Evolutionary conservation across 2,888 invertebrate genomes (phyloP), one percentile per base, ranked within the genome.

Genomic region (Noctua comes): DNA sequence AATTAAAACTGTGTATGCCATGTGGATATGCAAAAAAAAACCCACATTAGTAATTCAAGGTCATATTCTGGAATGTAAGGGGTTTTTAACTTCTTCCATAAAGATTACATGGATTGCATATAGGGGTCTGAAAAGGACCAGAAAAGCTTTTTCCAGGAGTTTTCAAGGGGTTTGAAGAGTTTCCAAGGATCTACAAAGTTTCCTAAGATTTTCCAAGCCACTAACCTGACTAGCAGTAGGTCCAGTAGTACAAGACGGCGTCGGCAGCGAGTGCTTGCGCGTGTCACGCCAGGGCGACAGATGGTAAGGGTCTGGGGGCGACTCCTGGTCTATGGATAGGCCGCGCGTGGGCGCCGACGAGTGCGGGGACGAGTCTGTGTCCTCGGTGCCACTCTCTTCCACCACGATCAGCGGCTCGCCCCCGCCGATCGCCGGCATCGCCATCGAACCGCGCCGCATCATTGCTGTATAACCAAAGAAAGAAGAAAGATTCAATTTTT

Each of bases 221-320:
- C 98, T 96, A 80, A 98, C 98, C 97, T 98, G 98, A 88, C 98
- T 98, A 64, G 98, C 98, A 66, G 98, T 98, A 79, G 98, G 98
- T 72, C 98, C 98, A 77, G 98, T 98, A 46, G 98, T 98, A 90
- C 98, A 98, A 88, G 98, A 98, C 3, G 98, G 98, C 0, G 98
- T 98, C 3, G 98, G 98, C 89, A 98, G 95, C 43, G 98, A 98
- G 91, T 98, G 98, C 91, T 98, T 98, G 89, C 98, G 97, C 1
- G 98, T 97, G 89, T 98, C 98, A 40, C 98, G 97, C 98, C 98
- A 98, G 8, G 98, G 98, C 0, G 98, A 98, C 76, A 98, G 94
- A 72, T 98, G 97, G 95, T 98, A 98, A 0, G 98, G 98, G 94
- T 98, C 98, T 5, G 97, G 97, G 0, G 98, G 98, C 0, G 98